Conservation (phyloP, 1,140 invertebrate genomes). For the Gryon sp. region DNA sequence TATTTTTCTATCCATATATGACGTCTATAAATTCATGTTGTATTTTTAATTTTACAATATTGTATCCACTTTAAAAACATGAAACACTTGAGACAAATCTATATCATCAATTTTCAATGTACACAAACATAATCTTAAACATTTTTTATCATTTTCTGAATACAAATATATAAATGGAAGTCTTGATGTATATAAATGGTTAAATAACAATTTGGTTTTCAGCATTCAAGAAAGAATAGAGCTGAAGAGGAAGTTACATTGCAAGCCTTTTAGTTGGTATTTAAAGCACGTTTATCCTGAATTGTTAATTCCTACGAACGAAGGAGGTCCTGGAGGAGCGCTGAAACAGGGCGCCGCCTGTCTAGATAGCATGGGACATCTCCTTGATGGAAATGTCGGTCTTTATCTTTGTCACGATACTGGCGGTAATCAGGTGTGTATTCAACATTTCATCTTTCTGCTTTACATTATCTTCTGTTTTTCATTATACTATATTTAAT, state of each 20-base stretch:
- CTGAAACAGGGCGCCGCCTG: constrained; percentile 91
- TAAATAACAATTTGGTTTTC: constrained; percentile 59
- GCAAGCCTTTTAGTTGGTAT: constrained; percentile 98
- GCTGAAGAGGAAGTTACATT: constrained; percentile 90
- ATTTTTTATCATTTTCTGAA: not conserved
- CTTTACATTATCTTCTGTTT: too few relatives aligned
- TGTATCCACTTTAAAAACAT: too few relatives aligned
- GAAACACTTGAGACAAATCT: too few relatives aligned
- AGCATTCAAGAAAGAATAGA: constrained; percentile 92
- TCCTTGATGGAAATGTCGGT: constrained; percentile 92
- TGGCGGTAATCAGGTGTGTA: constrained; percentile 93
- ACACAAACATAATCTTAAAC: too few relatives aligned
- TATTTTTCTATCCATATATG: too few relatives aligned
- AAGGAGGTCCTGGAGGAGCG: constrained; percentile 81
- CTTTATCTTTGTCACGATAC: constrained; percentile 96
- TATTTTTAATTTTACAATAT: too few relatives aligned
- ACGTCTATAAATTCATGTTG: too few relatives aligned
- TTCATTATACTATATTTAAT: too few relatives aligned
- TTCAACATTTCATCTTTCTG: constrained; percentile 20
- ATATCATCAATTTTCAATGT: too few relatives aligned
- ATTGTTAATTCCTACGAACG: constrained; percentile 86
- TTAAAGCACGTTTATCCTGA: constrained; percentile 98
- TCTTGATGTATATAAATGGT: constrained; percentile 9
- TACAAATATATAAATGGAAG: not conserved
- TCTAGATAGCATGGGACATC: constrained; percentile 95